Base-by-base conservation (phyloP, 2,888 invertebrate species). In the Dasysyrphus tricinctus region DNA sequence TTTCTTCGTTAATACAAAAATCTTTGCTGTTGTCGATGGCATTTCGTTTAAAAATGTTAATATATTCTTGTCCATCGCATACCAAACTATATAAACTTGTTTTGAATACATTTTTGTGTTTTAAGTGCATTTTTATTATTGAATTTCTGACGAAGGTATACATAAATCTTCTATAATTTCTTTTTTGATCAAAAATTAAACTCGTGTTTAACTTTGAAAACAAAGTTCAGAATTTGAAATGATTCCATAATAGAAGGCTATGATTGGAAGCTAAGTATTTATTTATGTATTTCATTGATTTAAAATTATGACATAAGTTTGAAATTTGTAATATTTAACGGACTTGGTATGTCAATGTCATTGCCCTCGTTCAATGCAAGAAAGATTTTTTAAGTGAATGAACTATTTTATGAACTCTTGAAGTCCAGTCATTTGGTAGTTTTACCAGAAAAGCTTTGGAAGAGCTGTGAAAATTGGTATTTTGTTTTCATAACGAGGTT, bases 71-170 rank as follows among this genome's bases (percentile, higher is more conserved):
- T 59, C 14, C 59, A 39, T 59, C 37, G 59, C 59, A 39, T 59
- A 39, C 37, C 59, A 34, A 19, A 59, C 24, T 24, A 24, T 24
- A 24, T 39, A 2, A 59, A 59, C 37, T 39, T 39, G 16, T n/a
- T 59, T 59, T 59, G 59, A 24, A 59, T 39, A 59, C 19, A 59
- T 59, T 39, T 59, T 37, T 11, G 1, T 7, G 39, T 47, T 59
- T 59, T 39, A 59, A 59, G 39, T 39, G 39, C 59, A 59, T 39
- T 59, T 59, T 59, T 59, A 39, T 39, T 59, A 6, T 59, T 39
- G 12, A 2, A 7, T 19, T 59, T 59, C 37, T 59, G 37, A 59
- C 19, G 14, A 59, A 24, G 19, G n/a, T n/a, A 32, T 19, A 12
- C 6, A 59, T 37, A 59, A 37, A 59, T 59, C 59, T 19, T 19